Evolutionary conservation across 1,140 invertebrate species (phyloP).

Genomic region (Camponotus vicinus): DNA sequence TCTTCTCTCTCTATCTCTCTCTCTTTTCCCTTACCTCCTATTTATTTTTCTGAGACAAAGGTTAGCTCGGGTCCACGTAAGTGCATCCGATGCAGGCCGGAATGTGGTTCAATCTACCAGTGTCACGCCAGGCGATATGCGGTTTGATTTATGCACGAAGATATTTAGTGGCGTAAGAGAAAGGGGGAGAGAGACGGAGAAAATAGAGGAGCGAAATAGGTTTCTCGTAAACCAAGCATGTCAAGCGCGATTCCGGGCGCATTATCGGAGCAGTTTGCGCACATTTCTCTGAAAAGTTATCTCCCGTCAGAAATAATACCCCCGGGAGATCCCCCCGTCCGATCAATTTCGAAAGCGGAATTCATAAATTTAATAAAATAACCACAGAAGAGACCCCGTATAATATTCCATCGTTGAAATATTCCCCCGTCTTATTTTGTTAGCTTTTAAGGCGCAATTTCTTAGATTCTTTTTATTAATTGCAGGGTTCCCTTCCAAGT

Average conservation of each 20-base stretch:
- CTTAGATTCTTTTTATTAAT: constrained; percentile 20
- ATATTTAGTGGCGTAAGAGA: constrained; percentile 14
- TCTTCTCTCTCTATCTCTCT: neutral
- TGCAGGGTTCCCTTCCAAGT: neutral
- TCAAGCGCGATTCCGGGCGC: constrained; percentile 19
- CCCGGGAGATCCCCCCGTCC: no score
- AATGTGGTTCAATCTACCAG: constrained; percentile 54
- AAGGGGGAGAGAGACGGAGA: neutral
- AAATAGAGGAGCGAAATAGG: neutral
- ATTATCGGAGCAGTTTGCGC: constrained; percentile 19
- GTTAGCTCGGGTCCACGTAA: constrained; percentile 21
- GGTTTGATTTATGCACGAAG: constrained; percentile 55
- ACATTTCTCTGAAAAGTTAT: constrained; percentile 38
- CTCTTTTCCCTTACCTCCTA: neutral
- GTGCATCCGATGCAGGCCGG: constrained; percentile 26
- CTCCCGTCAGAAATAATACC: neutral
- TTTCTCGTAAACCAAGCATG: neutral
- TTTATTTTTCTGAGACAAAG: constrained; percentile 46
- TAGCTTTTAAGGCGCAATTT: neutral
- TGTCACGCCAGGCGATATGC: constrained; percentile 10
- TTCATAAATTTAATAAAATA: constrained; percentile 9
- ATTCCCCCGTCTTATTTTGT: neutral
- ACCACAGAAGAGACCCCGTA: neutral
- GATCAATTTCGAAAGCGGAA: neutral
- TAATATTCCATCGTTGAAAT: constrained; percentile 1